Percentiles rank a stretch among this genome's conserved stretches.
Conservation (phyloP, 2,888 invertebrate species). For the Glyphotaelius pellucidus region DNA sequence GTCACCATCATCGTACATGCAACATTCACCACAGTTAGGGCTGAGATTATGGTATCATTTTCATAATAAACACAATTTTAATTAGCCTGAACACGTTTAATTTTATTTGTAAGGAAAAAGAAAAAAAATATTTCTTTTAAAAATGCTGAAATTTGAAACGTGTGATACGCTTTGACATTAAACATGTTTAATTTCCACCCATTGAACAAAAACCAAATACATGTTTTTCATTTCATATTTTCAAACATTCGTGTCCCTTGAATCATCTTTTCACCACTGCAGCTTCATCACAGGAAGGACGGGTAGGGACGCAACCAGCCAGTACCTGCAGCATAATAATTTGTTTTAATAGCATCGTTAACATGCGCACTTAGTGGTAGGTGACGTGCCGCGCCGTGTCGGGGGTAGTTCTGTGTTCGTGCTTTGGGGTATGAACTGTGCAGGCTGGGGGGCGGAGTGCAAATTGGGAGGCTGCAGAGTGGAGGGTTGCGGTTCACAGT, state of each 20-base stretch:
- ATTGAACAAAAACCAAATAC: neutral
- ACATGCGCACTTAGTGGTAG: conserved; percentile 59
- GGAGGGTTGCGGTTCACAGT: neutral
- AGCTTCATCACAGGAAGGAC: neutral
- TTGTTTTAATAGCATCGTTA: conserved; percentile 64
- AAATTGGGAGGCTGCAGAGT: neutral
- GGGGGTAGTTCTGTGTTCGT: neutral
- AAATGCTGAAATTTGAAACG: neutral
- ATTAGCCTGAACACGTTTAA: neutral
- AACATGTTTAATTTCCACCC: neutral
- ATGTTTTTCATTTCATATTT: neutral
- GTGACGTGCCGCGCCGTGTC: neutral
- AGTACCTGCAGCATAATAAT: conserved; percentile 55
- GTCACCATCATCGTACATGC: too few relatives aligned
- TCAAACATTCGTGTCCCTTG: neutral
- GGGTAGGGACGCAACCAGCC: neutral
- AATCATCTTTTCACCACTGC: neutral
- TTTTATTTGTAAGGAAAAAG: neutral
- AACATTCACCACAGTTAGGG: too few relatives aligned
- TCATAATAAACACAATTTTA: too few relatives aligned
- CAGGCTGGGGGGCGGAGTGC: conserved; percentile 15
- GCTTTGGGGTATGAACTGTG: conserved; percentile 21
- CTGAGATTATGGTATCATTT: too few relatives aligned
- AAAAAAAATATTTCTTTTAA: neutral
- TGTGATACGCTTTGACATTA: neutral